Percentiles rank a stretch among this genome's conserved stretches.
phyloP scores from a whole-genome alignment of 2,888 invertebrate genomes.

The Luffia ferchaultella region DNA sequence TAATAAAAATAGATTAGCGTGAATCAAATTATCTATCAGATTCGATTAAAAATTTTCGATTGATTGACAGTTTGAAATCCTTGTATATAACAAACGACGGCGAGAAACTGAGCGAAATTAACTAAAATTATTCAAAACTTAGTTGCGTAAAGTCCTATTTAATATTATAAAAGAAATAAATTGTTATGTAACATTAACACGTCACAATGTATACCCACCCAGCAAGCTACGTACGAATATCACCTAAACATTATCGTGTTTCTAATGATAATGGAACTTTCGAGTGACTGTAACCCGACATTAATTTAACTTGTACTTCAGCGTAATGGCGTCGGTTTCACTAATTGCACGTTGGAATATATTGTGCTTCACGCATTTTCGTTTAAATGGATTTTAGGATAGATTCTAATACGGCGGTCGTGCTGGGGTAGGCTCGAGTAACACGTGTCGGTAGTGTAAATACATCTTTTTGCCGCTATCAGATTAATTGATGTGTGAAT shows the following conservation, averaged over 20 bases:
- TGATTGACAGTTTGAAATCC: no score
- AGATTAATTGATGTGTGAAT: not conserved
- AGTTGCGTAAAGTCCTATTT: no score
- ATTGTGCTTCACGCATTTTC: conserved; percentile 42
- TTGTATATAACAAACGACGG: no score
- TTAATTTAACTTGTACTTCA: conserved; percentile 60
- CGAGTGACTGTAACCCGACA: conserved; percentile 59
- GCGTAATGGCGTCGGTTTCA: conserved; percentile 59
- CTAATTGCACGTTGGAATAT: conserved; percentile 61
- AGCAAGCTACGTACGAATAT: conserved; percentile 20
- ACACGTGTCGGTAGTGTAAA: not conserved
- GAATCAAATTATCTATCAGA: no score
- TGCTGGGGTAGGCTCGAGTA: not conserved
- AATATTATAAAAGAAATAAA: no score
- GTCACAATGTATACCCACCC: no score
- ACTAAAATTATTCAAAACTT: no score
- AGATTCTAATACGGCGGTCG: not conserved
- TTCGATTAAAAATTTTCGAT: no score
- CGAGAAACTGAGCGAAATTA: no score
- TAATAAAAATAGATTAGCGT: no score
- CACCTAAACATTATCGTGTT: conserved; percentile 44
- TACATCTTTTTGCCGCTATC: not conserved
- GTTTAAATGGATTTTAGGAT: conserved; percentile 47
- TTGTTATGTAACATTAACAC: no score
- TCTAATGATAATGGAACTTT: conserved; percentile 64